Base-by-base conservation (phyloP, 2,888 invertebrate species). In the Fissipunctia ypsillon region DNA sequence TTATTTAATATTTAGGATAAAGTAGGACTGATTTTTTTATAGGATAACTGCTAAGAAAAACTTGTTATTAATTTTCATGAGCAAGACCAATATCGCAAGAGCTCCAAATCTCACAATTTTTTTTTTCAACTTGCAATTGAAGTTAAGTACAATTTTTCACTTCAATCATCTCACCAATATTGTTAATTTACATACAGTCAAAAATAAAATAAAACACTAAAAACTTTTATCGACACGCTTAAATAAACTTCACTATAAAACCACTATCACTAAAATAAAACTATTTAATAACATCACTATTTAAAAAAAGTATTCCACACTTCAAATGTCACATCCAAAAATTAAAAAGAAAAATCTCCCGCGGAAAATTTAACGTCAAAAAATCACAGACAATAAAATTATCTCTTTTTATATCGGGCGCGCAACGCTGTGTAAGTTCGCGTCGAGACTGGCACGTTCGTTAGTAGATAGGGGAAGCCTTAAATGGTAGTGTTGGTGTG, bases 391-490 rank as follows among this genome's bases (percentile, higher is more conserved):
- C 68, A 52, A 64, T 22, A 86, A 88, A 81, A 56, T 16, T 3
- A 76, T 81, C 85, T 81, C 80, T 87, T 77, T 83, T 80, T 65
- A 66, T 78, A 81, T 85, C 83, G 82, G 92, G 91, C 94, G 93
- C 90, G 90, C 90, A 81, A 73, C 85, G 69, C 78, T 76, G 81
- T 71, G 90, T 88, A 90, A 86, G 77, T 91, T 87, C 91, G 93
- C 93, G 90, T 85, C 69, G 87, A 91, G 90, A 95, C 95, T 95
- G 94, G 65, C 84, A 88, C 68, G 78, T 70, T 80, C 76, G 87
- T 83, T 84, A 84, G 81, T 83, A 84, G 84, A 85, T 86, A 87
- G 81, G 87, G 84, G 88, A 89, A 89, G 88, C 92, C 92, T 86
- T 91, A 90, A 88, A 91, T 89, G 91, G 91, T 71, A 84, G 85